Percentiles rank a stretch among this genome's conserved stretches.
phyloP scores from a whole-genome alignment of 2,113 vertebrate genomes.

The Python bivittatus region DNA sequence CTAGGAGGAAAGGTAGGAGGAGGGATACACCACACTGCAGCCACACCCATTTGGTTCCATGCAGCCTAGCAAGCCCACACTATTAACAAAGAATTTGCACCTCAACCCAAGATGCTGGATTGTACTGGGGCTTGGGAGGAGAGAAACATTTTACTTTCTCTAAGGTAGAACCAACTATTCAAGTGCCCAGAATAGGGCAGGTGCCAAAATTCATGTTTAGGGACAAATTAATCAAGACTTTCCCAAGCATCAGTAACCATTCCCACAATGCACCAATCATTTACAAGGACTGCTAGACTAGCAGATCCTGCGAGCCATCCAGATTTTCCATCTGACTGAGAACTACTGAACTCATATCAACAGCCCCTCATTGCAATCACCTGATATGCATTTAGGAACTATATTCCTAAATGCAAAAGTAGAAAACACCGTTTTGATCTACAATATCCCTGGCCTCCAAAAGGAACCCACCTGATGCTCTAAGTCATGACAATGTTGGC shows the following conservation, averaged over 20 bases:
- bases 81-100: not conserved
- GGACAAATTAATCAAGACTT: not conserved
- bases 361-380: not conserved
- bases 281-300: too few relatives aligned
- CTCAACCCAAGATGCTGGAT: not conserved
- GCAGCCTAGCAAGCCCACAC: not conserved
- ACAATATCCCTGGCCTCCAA: not conserved
- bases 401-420: not conserved
- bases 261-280: not conserved
- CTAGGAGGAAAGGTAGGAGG: not conserved
- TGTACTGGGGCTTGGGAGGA: not conserved
- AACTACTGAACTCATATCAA: not conserved
- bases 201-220: not conserved
- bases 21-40: conserved; percentile 8
- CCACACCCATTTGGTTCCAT: conserved; percentile 8
- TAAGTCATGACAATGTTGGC: conserved; percentile 80
- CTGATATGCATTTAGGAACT: not conserved
- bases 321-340: not conserved
- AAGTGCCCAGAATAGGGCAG: not conserved
- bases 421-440: not conserved
- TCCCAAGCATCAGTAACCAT: not conserved
- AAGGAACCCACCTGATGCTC: conserved; percentile 82
- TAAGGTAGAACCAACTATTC: not conserved
- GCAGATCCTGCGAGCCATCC: too few relatives aligned
- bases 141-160: not conserved